These are phyloP conservation scores for Ptychochromis oligacanthus DNA, from an alignment of 2,113 vertebrate genomes.

Conservation along the genomic window DNA sequence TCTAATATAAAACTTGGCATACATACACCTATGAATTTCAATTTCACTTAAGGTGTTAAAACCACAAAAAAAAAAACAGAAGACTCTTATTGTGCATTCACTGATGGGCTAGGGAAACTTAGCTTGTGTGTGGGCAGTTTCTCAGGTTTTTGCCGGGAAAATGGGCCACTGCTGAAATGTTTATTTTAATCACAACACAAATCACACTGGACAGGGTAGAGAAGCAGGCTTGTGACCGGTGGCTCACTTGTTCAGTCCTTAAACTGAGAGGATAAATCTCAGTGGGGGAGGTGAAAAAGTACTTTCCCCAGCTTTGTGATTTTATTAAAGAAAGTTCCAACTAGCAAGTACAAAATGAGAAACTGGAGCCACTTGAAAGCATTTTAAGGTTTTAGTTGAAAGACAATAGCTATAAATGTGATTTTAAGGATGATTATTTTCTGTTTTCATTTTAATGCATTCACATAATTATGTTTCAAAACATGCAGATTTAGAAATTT, in stretches of 20 bases:
- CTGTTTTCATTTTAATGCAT: neutral
- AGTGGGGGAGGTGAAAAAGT: neutral
- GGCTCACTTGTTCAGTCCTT: neutral
- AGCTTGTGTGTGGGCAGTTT: neutral
- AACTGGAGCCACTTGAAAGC: neutral
- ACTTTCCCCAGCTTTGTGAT: neutral
- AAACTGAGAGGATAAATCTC: neutral
- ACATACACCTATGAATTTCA: neutral
- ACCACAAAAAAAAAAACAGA: neutral
- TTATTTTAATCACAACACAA: constrained; percentile 1
- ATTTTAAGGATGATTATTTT: neutral
- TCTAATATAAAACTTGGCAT: neutral
- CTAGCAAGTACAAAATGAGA: neutral
- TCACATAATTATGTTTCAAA: neutral
- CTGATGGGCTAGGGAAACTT: neutral
- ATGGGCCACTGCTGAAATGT: neutral
- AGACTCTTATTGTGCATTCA: neutral
- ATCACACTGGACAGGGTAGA: neutral
- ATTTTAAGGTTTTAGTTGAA: neutral
- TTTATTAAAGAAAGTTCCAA: constrained; percentile 6
- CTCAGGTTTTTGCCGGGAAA: neutral
- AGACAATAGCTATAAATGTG: neutral
- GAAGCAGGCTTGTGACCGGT: neutral
- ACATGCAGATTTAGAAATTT: neutral
- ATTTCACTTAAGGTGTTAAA: neutral